These are phyloP conservation scores for Ichneumoninae sp. DNA, from an alignment of 2,888 invertebrate species.

Conservation along the genomic window DNA sequence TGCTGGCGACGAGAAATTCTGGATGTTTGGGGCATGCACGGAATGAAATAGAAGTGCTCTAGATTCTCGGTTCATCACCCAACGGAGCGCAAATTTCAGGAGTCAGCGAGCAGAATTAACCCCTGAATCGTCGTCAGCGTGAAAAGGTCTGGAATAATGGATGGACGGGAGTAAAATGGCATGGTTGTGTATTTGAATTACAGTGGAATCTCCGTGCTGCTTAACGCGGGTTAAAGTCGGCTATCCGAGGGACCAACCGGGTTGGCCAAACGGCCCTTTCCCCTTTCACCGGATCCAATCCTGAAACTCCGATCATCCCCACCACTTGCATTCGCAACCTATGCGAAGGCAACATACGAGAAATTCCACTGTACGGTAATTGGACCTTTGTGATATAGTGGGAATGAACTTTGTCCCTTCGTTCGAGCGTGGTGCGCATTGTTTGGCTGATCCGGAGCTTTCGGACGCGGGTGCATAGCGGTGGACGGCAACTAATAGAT, in stretches of 20 bases:
- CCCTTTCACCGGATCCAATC: too few relatives aligned
- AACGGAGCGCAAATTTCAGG: slow-evolving; percentile 19
- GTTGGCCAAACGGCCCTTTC: too few relatives aligned
- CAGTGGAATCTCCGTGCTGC: too few relatives aligned
- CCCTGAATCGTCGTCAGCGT: not conserved
- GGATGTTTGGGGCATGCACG: slow-evolving; percentile 31
- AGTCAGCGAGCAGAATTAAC: slow-evolving; percentile 2
- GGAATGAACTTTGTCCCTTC: slow-evolving; percentile 8
- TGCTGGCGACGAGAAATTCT: slow-evolving; percentile 39
- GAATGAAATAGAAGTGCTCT: slow-evolving; percentile 36
- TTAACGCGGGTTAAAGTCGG: too few relatives aligned
- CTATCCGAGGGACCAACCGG: too few relatives aligned
- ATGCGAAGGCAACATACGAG: not conserved
- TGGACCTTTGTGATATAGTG: not conserved
- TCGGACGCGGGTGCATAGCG: not conserved
- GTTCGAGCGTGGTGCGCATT: slow-evolving; percentile 5
- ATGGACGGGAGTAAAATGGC: slow-evolving; percentile 5
- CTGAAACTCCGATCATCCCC: too few relatives aligned
- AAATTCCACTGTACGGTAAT: not conserved
- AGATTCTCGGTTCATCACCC: slow-evolving; percentile 18
- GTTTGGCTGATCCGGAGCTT: not conserved
- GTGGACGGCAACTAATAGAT: not conserved
- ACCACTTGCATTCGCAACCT: too few relatives aligned
- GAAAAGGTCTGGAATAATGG: slow-evolving; percentile 31
- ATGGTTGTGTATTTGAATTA: not conserved